Base-by-base conservation (phyloP, 2,797 vertebrate species). In the Odontamblyopus lacepedii region DNA sequence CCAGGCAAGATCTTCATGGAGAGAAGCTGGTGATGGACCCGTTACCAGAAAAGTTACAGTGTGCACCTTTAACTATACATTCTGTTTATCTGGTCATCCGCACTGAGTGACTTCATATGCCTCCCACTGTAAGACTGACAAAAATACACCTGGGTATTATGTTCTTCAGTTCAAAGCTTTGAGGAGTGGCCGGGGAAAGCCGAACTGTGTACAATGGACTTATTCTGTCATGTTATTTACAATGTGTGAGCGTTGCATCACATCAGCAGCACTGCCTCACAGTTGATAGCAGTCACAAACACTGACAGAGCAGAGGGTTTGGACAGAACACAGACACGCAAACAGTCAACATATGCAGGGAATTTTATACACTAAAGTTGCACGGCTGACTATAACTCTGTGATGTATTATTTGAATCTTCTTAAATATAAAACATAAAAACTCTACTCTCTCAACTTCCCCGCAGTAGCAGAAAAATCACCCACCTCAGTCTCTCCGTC, bases 161-260 rank as follows among this genome's bases (percentile, higher is more conserved):
- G 29, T 29, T 5, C 16, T 59, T 16, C 27, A 29, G 57, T 62
- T 62, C 62, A 51, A 32, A 32, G 30, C 3, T 5, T 30, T 67
- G 27, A 48, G 26, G 26, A 26, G 29, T 2, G 19, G 27, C 51
- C 19, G 27, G 50, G 44, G 5, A 29, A 30, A 18, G 5, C 41
- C 12, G 26, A 51, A 67, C 29, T 67, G 13, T 51, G 8, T 41
- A 29, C 44, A 4, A 12, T 44, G 13, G 38, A 26, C 63, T 26
- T 44, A 44, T 66, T 66, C 51, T 67, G 16, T 30, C 48, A 19
- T 66, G 23, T 66, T 66, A 66, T 51, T 66, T 66, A 66, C 44
- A 66, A 66, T 30, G 64, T 66, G 64, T 6, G 26, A 51, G 64
- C 6, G 27, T 66, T 66, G 64, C 27, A 51, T 66, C 44, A 66